Percentiles rank a stretch among this genome's conserved stretches.
These are phyloP conservation scores for Propithecus deckenii DNA, from an alignment of 2,797 vertebrate genomes.

Conservation along the genomic window DNA sequence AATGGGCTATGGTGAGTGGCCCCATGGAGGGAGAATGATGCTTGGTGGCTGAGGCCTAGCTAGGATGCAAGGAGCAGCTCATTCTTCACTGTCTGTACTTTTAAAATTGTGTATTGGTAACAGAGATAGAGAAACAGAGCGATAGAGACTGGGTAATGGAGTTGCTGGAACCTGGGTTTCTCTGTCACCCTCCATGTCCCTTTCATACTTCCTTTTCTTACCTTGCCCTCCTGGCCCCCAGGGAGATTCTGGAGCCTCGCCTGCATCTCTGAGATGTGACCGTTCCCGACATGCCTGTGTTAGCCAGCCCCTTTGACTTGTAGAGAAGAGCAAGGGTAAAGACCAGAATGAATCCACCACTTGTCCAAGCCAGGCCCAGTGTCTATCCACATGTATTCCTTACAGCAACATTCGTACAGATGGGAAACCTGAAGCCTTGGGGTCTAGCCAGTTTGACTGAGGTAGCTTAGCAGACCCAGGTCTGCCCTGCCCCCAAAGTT, in stretches of 20 bases:
- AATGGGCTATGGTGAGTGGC: background rate
- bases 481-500: background rate
- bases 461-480: background rate
- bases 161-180: background rate
- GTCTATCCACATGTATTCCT: too few species aligned
- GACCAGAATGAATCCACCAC: fast-evolving
- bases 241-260: background rate
- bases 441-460: background rate
- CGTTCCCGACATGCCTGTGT: background rate
- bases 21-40: fast-evolving
- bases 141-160: background rate
- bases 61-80: background rate
- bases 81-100: background rate
- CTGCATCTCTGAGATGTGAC: background rate
- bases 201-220: background rate
- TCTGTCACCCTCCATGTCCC: background rate
- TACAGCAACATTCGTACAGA: background rate
- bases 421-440: background rate
- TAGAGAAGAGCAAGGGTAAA: background rate
- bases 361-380: background rate
- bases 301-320: background rate
- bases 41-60: background rate
- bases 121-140: background rate
- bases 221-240: background rate
- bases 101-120: background rate